phyloP scores from a whole-genome alignment of 2,888 invertebrate species.

The Ochropleura leucogaster region DNA sequence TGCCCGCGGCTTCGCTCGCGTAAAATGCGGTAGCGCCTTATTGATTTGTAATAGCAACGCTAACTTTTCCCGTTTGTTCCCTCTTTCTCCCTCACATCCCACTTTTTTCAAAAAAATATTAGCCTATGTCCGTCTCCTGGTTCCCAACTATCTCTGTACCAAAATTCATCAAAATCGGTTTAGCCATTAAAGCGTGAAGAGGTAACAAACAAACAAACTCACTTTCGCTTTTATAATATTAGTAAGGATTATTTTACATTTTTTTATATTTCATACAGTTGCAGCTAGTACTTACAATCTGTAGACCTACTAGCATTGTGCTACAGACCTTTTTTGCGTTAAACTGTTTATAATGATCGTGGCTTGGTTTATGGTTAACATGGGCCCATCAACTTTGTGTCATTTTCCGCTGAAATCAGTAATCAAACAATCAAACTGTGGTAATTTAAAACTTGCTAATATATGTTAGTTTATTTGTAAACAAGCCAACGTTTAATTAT shows the following conservation, averaged over 20 bases:
- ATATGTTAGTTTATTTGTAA: background rate
- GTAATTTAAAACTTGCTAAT: background rate
- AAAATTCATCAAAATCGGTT: too few relatives aligned
- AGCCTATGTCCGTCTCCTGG: too few relatives aligned
- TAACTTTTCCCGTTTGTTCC: too few relatives aligned
- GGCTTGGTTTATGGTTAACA: background rate
- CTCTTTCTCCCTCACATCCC: too few relatives aligned
- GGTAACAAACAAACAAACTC: too few relatives aligned
- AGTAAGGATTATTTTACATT: background rate
- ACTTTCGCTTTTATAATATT: too few relatives aligned
- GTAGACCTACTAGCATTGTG: background rate
- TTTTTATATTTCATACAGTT: background rate
- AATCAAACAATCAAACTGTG: constrained; percentile 8
- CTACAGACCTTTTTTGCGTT: background rate
- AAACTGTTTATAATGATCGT: constrained; percentile 1
- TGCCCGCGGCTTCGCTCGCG: too few relatives aligned
- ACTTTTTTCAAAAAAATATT: too few relatives aligned
- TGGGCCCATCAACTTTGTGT: constrained; percentile 10
- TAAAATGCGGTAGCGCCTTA: too few relatives aligned
- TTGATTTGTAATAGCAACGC: too few relatives aligned
- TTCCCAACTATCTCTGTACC: too few relatives aligned
- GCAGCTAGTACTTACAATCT: background rate
- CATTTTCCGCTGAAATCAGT: constrained; percentile 16
- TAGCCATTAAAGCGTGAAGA: too few relatives aligned
- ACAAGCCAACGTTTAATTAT: background rate